A percentile compares a stretch with the other conserved stretches of the same genome.
These are phyloP conservation scores for Trochalopteron elliotii DNA, from an alignment of 2,113 vertebrate genomes.

Conservation along the genomic window DNA sequence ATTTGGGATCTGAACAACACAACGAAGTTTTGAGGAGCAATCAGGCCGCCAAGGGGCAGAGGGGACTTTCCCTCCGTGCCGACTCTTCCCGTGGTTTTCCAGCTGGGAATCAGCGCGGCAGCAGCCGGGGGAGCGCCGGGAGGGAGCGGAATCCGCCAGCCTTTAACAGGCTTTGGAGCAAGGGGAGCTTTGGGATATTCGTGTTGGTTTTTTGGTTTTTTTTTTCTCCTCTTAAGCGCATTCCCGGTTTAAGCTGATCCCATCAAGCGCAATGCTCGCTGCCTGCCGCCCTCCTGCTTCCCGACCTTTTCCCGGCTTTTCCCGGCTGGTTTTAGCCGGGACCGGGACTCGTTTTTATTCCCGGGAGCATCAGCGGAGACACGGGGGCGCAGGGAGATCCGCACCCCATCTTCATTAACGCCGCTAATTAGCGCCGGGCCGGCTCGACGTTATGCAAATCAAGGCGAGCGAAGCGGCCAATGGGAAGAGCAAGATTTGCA, in stretches of 20 bases:
- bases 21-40: rapidly evolving
- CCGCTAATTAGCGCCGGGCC: not conserved
- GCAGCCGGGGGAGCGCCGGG: rapidly evolving
- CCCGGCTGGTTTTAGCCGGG: not conserved
- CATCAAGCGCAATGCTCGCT: not conserved
- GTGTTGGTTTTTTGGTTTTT: no score
- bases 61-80: not conserved
- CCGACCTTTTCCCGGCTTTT: not conserved
- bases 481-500: not conserved
- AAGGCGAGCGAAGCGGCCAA: not conserved
- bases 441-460: not conserved
- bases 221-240: rapidly evolving
- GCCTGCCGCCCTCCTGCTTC: rapidly evolving
- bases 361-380: not conserved
- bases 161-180: not conserved
- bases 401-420: not conserved
- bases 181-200: not conserved
- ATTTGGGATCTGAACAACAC: rapidly evolving
- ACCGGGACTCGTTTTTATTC: not conserved
- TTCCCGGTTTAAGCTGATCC: not conserved
- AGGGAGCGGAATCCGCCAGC: not conserved
- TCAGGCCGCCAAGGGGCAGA: rapidly evolving
- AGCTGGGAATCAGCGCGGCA: not conserved
- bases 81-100: not conserved
- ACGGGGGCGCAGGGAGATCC: not conserved